phyloP scores from a whole-genome alignment of 2,797 vertebrate species.

The Gadopsis bispinosus region DNA sequence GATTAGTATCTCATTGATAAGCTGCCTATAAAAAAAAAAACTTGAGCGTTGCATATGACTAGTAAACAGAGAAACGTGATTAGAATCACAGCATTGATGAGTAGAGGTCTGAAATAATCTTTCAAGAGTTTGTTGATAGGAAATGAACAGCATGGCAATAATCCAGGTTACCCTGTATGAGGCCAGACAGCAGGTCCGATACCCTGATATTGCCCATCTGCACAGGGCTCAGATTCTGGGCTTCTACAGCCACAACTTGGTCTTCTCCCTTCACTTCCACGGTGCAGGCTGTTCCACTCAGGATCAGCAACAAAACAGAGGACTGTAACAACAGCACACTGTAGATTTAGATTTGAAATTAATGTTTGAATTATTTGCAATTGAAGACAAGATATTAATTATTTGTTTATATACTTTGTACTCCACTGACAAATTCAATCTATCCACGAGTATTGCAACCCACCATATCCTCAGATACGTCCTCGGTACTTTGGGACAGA shows the following conservation, averaged over 20 bases:
- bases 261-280: slow-evolving; percentile 89
- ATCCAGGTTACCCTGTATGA: slow-evolving; percentile 75
- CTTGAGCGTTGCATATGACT: neutral
- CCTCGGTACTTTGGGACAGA: slow-evolving; percentile 88
- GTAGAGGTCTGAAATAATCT: neutral
- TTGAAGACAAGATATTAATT: neutral
- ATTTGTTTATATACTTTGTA: neutral
- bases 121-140: neutral
- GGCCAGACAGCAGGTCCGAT: slow-evolving; percentile 86
- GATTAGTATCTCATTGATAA: neutral
- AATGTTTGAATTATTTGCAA: neutral
- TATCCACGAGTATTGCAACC: slow-evolving; percentile 42
- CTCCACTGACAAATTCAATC: neutral
- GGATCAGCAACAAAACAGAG: slow-evolving; percentile 89
- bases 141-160: neutral
- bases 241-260: slow-evolving; percentile 87
- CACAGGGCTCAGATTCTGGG: slow-evolving; percentile 83
- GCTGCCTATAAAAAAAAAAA: neutral
- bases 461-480: slow-evolving; percentile 88
- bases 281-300: slow-evolving; percentile 86
- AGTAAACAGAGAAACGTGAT: neutral
- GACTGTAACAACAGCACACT: slow-evolving; percentile 81
- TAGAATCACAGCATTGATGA: neutral
- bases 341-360: neutral
- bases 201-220: slow-evolving; percentile 89